Base-by-base conservation (phyloP, 1,140 invertebrate species). In the Pemphigus obesinymphae region DNA sequence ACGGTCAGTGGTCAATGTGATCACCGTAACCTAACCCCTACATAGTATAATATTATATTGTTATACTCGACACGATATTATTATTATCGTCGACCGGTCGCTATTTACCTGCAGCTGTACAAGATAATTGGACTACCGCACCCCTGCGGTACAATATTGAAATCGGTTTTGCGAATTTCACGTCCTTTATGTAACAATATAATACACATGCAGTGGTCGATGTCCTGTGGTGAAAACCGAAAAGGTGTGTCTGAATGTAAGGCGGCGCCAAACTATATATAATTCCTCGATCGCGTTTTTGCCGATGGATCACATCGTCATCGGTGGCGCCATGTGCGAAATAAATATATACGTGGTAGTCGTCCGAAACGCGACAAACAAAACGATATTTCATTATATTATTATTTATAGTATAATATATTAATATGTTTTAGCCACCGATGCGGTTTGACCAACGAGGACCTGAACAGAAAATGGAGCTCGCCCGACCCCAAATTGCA, bases 401-500 rank as follows among this genome's bases (percentile, higher is more conserved):
- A n/a, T n/a, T n/a, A n/a, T n/a, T n/a, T n/a, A n/a, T n/a, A n/a
- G n/a, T n/a, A n/a, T n/a, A n/a, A n/a, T n/a, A n/a, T n/a, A n/a
- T n/a, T n/a, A n/a, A 29, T 70, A 13, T 43, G 40, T 70, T 84
- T 55, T 88, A 95, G 93, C 87, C 92, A 94, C 87, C 90, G 93
- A 82, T 94, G 93, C 88, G 93, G 91, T 83, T 85, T 95, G 84
- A 92, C 92, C 84, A 93, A 92, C 86, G 93, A 95, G 87, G 93
- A 95, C 88, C 87, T 95, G 84, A 95, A 95, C 87, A 89, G 93
- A 84, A 89, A 92, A 55, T 96, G 94, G 94, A 91, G 90, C 85
- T 90, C 90, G 84, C 94, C 95, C 2, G 91, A 91, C 86, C 89
- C 90, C 80, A 87, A 89, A 84, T 87, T 93, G 63, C 94, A 96